Evolutionary conservation across 2,797 vertebrate species (phyloP), one percentile per base, ranked within the genome.

Genomic region (Buceros bicornis): DNA sequence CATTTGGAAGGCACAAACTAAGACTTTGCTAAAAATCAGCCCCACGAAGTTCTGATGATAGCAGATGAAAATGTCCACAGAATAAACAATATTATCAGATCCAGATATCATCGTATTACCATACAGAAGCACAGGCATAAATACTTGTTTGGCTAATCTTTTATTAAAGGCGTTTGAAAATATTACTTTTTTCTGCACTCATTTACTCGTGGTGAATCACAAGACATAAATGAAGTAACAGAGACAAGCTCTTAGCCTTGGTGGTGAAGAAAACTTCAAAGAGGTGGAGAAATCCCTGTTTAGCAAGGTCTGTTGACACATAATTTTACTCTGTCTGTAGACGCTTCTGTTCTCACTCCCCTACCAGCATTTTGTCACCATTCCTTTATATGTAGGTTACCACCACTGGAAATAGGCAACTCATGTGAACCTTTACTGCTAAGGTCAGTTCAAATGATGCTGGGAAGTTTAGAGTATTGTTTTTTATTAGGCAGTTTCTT

Each of bases 221-320:
- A 84, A 93, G 91, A 69, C 77, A 67, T n/a, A 86, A 76, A 58
- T 61, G 65, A 83, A 88, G 69, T 82, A 89, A 95, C 1, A 67
- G 24, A 73, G 22, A 70, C 69, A 86, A 84, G 14, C 37, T 64
- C 67, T 77, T 26, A 83, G 67, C 20, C 53, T 62, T 37, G 31
- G 58, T 66, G 54, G 54, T 42, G 76, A 81, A 87, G 54, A 14
- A 79, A 47, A 71, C 91, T 95, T 95, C 84, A 94, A 95, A 94
- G 95, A 76, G 17, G 24, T 79, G 79, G 51, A 80, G 77, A 95
- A 95, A 95, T 76, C 62, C 51, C 35, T 56, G 43, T 86, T 86
- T 95, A 94, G 69, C 58, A 94, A 93, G 53, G 62, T 50, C 48
- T 81, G 50, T 94, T 91, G 80, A 88, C 88, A 90, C 53, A 83